phyloP scores from a whole-genome alignment of 2,113 vertebrate species.

The Sminthopsis crassicaudata region DNA sequence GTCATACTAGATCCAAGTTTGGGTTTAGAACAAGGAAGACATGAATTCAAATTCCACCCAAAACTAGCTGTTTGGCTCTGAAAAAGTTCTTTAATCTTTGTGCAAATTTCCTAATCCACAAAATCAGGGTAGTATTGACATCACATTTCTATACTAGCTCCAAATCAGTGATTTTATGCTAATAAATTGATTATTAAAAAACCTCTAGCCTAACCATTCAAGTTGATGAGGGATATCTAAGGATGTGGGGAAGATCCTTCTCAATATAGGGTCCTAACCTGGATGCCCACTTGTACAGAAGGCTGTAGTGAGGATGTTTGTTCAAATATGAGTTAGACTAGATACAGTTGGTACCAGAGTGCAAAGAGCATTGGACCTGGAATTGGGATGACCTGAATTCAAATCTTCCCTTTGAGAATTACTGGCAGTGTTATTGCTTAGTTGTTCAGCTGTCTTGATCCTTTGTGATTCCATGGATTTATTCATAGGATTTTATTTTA shows the following conservation, averaged over 20 bases:
- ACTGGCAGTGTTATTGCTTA: background rate
- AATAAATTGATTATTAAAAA: background rate
- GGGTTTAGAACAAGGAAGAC: background rate
- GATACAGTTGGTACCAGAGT: background rate
- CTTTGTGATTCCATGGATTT: background rate
- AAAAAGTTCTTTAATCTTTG: background rate
- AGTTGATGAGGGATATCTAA: background rate
- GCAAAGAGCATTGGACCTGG: background rate
- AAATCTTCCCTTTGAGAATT: background rate
- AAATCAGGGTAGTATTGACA: background rate
- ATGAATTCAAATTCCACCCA: background rate
- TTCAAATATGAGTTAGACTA: background rate
- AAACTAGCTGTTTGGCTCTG: background rate
- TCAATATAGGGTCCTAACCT: background rate
- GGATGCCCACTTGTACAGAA: background rate
- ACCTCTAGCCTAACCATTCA: background rate
- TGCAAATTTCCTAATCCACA: background rate
- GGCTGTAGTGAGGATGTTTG: background rate
- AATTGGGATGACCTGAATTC: background rate
- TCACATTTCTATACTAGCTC: background rate
- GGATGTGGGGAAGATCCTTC: accelerated
- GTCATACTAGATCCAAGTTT: background rate
- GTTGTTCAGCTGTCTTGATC: background rate
- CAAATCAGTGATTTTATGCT: background rate
- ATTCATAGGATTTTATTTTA: too few relatives aligned